Conservation (phyloP, 2,113 vertebrate species). For the Nanger granti region DNA sequence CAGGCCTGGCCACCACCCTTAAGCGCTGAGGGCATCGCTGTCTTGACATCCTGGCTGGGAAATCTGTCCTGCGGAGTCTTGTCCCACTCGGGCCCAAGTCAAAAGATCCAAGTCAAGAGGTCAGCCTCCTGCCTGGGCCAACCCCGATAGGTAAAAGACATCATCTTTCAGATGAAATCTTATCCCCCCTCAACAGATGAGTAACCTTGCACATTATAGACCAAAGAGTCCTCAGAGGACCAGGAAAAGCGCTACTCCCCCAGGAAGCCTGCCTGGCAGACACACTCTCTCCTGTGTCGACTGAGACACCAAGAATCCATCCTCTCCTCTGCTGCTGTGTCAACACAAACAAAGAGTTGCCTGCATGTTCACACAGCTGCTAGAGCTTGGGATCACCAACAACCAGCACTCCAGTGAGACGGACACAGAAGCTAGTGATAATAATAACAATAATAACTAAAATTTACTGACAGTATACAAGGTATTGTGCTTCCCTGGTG, state of each 20-base stretch:
- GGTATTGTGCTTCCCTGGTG: background rate
- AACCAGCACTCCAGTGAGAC: background rate
- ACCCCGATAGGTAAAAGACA: background rate
- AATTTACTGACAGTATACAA: background rate
- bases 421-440: background rate
- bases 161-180: background rate
- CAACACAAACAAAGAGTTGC: background rate
- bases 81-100: background rate
- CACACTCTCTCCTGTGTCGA: background rate
- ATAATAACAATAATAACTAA: background rate
- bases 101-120: background rate
- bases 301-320: background rate
- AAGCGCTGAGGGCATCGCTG: too few relatives aligned
- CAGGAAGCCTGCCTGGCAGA: background rate
- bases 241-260: background rate
- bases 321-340: background rate
- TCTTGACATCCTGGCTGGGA: background rate
- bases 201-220: background rate
- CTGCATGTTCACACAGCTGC: background rate
- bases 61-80: background rate
- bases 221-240: background rate
- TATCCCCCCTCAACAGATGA: background rate
- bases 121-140: background rate
- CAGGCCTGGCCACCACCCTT: background rate
- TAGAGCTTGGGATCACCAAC: background rate